Base-by-base conservation (phyloP, 2,888 invertebrate genomes). In the Lepas anatifera region DNA sequence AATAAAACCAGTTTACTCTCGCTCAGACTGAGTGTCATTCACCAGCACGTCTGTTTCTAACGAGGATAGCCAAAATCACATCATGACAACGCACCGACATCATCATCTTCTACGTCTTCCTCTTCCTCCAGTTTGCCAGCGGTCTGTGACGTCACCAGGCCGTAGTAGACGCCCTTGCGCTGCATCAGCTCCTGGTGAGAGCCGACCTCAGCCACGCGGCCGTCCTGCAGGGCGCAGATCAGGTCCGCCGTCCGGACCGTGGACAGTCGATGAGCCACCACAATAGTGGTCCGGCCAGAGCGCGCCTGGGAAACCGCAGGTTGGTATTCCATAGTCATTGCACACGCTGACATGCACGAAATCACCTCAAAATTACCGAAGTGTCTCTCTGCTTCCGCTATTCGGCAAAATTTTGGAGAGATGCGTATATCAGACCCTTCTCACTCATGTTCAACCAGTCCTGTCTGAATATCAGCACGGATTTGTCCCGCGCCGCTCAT, bases 201-300 rank as follows among this genome's bases (percentile, higher is more conserved):
- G 25, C 91, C 91, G 76, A 86, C 82, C 77, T 91, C 91, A 3
- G 84, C 81, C 1, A 89, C 86, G 70, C 82, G 79, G 0, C 91
- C 91, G 73, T 87, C 85, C 76, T 88, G 85, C 63, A 89, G 85
- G 76, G 86, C 86, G 72, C 89, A 84, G 75, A 90, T 90, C 73
- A 86, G 82, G 77, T 89, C 87, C 0, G 89, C 90, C 72, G 85
- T 84, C 10, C 50, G 7, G 69, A 90, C 89, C 0, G 90, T 90
- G 0, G 89, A 85, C 25, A 90, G 80, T 69, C 90, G 83, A 78
- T 91, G 90, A 0, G 90, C 90, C 16, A 91, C 87, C 32, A 90
- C 88, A 13, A 91, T 84, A 0, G 90, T 90, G 0, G 90, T 91
- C 69, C 90, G 83, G 67, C 88, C 50, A 7, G 50, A 50, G 8